phyloP scores from a whole-genome alignment of 1,140 invertebrate species.

The Dendrolimus punctatus region DNA sequence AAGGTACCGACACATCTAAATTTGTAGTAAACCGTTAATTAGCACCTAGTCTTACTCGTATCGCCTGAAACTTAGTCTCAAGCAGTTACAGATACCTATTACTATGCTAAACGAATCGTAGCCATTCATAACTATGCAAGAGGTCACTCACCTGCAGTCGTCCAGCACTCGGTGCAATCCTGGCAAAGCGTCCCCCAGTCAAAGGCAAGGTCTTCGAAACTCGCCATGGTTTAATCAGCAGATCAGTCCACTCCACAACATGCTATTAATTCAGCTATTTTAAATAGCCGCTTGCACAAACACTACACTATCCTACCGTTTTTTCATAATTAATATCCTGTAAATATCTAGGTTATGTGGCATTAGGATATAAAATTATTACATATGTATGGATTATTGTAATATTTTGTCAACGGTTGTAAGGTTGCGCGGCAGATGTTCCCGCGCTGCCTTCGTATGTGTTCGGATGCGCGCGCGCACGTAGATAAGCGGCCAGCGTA shows the following conservation, averaged over 20 bases:
- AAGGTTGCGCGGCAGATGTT: slow-evolving; percentile 27
- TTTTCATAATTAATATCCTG: slow-evolving; percentile 9
- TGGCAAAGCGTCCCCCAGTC: slow-evolving; percentile 73
- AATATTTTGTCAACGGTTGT: neutral
- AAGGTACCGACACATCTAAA: too few relatives aligned
- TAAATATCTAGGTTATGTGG: neutral
- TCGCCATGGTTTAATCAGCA: slow-evolving; percentile 55
- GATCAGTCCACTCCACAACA: slow-evolving; percentile 43
- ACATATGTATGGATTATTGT: neutral
- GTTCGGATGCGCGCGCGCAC: slow-evolving; percentile 39
- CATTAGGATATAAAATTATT: neutral
- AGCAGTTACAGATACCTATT: too few relatives aligned
- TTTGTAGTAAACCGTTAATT: too few relatives aligned
- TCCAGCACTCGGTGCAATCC: slow-evolving; percentile 73
- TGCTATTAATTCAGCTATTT: slow-evolving; percentile 19
- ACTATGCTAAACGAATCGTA: too few relatives aligned
- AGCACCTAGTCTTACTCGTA: too few relatives aligned
- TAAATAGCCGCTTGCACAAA: slow-evolving; percentile 28
- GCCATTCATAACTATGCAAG: slow-evolving; percentile 1
- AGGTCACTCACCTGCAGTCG: slow-evolving; percentile 65
- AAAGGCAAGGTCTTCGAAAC: slow-evolving; percentile 70
- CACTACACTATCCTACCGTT: slow-evolving; percentile 28
- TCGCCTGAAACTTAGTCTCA: too few relatives aligned
- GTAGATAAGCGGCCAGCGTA: slow-evolving; percentile 47
- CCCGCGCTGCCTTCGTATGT: slow-evolving; percentile 18